Percentiles rank a stretch among this genome's conserved stretches.
Evolutionary conservation across 2,113 vertebrate genomes (phyloP).

Genomic region (Cranoglanis bouderius): DNA sequence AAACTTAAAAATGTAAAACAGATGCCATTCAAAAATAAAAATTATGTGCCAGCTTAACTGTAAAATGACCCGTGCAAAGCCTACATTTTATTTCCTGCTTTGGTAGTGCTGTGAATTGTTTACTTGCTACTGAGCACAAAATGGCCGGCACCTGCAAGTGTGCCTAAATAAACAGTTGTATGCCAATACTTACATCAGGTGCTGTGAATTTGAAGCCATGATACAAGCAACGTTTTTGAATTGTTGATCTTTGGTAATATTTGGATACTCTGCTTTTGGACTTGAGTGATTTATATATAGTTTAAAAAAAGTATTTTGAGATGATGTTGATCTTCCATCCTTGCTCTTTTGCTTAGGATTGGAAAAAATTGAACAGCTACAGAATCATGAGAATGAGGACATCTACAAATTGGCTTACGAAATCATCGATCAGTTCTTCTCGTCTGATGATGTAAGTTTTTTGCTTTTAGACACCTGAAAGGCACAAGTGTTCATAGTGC

Average conservation of each 20-base stretch:
- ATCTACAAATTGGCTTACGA: slow-evolving; percentile 99
- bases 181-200: not conserved
- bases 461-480: not conserved
- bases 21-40: not conserved
- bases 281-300: not conserved
- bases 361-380: slow-evolving; percentile 98
- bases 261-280: not conserved
- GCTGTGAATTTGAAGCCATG: not conserved
- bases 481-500: not conserved
- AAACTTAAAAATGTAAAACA: not conserved
- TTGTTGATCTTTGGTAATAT: not conserved
- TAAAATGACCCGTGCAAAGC: not conserved
- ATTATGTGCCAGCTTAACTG: not conserved
- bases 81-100: not conserved
- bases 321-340: not conserved
- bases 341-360: slow-evolving; percentile 75
- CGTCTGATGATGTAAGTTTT: slow-evolving; percentile 95
- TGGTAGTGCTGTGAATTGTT: not conserved
- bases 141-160: not conserved
- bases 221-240: not conserved
- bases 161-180: not conserved
- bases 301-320: not conserved
- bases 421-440: slow-evolving; percentile 99
- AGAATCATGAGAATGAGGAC: slow-evolving; percentile 99
- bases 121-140: not conserved